A percentile compares a stretch with the other conserved stretches of the same genome.
Conservation (phyloP, 2,113 vertebrate species). For the Panurus biarmicus region DNA sequence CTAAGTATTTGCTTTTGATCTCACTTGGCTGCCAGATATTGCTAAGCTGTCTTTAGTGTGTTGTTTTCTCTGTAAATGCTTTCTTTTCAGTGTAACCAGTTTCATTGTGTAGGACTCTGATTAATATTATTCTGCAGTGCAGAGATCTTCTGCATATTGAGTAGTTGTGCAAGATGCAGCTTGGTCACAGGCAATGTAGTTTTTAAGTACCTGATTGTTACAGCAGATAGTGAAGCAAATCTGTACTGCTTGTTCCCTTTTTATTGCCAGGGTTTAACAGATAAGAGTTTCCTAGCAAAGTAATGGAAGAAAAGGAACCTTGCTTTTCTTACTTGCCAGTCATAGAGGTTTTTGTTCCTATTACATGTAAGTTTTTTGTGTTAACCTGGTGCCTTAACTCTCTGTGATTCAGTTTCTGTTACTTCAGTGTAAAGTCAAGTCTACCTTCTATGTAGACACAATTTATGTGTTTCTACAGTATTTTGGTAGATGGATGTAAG, state of each 20-base stretch:
- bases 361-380: background rate
- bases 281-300: background rate
- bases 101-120: constrained; percentile 19
- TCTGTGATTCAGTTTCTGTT: background rate
- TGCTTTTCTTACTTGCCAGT: background rate
- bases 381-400: background rate
- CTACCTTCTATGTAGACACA: accelerated
- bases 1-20: background rate
- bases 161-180: constrained; percentile 38
- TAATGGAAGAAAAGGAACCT: background rate
- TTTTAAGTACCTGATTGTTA: background rate
- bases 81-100: background rate
- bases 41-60: background rate
- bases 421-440: too few species aligned
- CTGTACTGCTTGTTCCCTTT: background rate
- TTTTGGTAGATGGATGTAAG: background rate
- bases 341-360: background rate
- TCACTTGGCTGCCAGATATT: background rate
- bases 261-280: background rate
- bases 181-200: background rate
- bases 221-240: background rate
- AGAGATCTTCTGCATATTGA: constrained; percentile 59
- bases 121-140: constrained; percentile 57
- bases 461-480: background rate
- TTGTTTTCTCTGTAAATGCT: background rate